These are phyloP conservation scores for Brachirus orientalis DNA, from an alignment of 2,113 vertebrate species.

Conservation along the genomic window DNA sequence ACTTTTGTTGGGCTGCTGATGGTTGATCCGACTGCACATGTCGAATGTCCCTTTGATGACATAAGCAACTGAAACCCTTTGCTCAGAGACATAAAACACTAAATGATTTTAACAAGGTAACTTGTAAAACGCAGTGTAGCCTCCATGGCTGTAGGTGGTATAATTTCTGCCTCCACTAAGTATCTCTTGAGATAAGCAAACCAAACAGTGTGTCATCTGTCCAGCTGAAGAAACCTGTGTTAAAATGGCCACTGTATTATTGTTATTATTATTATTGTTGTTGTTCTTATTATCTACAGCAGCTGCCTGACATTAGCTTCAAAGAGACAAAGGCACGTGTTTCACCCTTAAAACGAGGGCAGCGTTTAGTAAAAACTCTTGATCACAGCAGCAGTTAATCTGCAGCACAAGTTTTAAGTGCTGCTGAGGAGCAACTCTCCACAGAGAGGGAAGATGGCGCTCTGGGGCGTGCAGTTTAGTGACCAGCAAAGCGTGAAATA, in stretches of 20 bases:
- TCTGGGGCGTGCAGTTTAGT: constrained; percentile 57
- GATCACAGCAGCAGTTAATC: constrained; percentile 25
- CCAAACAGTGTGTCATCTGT: constrained; percentile 16
- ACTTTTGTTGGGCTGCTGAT: too few species aligned
- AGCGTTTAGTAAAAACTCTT: constrained; percentile 19
- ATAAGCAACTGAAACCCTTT: too few species aligned
- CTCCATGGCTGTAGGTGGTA: constrained; percentile 35
- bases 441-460: constrained; percentile 37
- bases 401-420: constrained; percentile 46
- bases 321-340: too few species aligned
- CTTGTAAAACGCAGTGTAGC: constrained; percentile 36
- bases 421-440: constrained; percentile 45
- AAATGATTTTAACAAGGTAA: constrained; percentile 35
- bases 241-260: too few species aligned
- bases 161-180: constrained; percentile 48
- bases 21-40: not conserved
- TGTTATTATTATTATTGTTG: too few species aligned
- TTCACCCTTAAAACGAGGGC: too few species aligned
- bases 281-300: not conserved
- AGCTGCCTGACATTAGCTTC: too few species aligned
- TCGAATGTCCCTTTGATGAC: constrained; percentile 8
- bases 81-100: constrained; percentile 34
- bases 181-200: constrained; percentile 29
- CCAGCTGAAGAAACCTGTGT: too few species aligned
- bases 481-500: constrained; percentile 62